Evolutionary conservation across 2,113 vertebrate genomes (phyloP), one percentile per base, ranked within the genome.

Genomic region (Conger conger): DNA sequence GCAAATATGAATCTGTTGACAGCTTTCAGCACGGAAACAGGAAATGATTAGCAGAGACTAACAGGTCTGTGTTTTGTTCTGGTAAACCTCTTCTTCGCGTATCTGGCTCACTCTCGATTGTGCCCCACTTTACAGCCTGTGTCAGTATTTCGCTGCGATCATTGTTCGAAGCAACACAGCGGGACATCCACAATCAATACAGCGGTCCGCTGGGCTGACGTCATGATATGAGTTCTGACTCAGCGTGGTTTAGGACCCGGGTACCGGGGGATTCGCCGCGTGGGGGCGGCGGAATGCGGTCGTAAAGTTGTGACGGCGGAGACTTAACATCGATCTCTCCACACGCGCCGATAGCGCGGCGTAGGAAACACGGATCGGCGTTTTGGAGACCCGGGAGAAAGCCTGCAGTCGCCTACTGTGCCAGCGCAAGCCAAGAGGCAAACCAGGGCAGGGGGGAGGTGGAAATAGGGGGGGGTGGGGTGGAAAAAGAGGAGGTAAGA

Each of bases 71-170:
- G 27, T 36, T 77, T 77, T 35, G 13, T 78, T 7, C 16, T 5
- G 15, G 4, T 36, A 38, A 38, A 38, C 15, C 1, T 20, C 33
- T 17, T 78, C 76, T 16, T 13, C 20, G 17, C 36, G 16, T n/a
- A n/a, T 78, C 76, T 37, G 17, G 18, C 37, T 23, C 5, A 16
- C 76, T 17, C 16, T 30, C 33, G 16, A 37, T 78, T 78, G 17
- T 30, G 27, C 35, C 35, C 78, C 42, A 35, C 35, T 33, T 78
- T 5, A 20, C 50, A 23, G 78, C 40, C 45, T 30, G 36, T 50
- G 40, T 60, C 60, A 77, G 27, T 36, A 79, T 84, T 38, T 79
- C 76, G 3, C 54, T 42, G 54, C 40, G 76, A 80, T 84, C 57
- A 79, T 38, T 80, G 23, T 54, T 33, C 9, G 27, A 15, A 76